Conservation (phyloP, 2,888 invertebrate genomes). For the Ennomos erosarius region DNA sequence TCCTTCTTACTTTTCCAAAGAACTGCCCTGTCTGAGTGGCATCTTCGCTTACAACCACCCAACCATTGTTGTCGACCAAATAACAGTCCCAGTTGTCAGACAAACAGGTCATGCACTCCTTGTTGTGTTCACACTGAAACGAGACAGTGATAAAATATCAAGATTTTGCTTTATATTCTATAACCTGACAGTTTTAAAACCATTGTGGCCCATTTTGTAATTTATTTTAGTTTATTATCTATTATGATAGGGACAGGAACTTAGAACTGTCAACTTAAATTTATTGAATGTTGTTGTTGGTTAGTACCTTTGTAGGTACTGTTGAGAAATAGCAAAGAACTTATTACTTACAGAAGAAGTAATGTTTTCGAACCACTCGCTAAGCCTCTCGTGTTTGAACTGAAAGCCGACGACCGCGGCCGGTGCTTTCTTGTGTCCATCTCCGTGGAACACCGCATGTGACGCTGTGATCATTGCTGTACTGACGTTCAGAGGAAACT, state of each 20-base stretch:
- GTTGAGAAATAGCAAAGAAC: constrained; percentile 40
- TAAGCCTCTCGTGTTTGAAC: constrained; percentile 91
- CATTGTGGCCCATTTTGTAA: no score
- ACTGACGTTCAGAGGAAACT: constrained; percentile 83
- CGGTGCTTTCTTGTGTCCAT: constrained; percentile 86
- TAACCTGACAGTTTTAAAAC: no score
- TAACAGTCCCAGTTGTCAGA: constrained; percentile 91
- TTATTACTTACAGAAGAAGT: constrained; percentile 91
- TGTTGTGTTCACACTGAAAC: constrained; percentile 79
- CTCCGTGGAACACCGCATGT: constrained; percentile 91
- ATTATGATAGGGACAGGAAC: no score
- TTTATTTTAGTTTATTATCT: no score
- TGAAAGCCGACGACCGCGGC: constrained; percentile 91
- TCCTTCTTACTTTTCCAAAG: constrained; percentile 89
- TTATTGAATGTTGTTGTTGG: no score
- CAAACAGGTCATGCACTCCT: constrained; percentile 76
- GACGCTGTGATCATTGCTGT: constrained; percentile 93
- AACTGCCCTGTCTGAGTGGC: constrained; percentile 91
- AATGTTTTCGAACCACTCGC: constrained; percentile 91
- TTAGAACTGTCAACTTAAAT: no score
- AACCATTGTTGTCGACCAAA: constrained; percentile 95
- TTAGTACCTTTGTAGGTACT: no score
- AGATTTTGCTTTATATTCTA: no score
- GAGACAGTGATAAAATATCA: constrained; percentile 1
- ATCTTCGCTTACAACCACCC: constrained; percentile 91